Base-by-base conservation (phyloP, 2,797 vertebrate genomes). In the Numenius phaeopus region DNA sequence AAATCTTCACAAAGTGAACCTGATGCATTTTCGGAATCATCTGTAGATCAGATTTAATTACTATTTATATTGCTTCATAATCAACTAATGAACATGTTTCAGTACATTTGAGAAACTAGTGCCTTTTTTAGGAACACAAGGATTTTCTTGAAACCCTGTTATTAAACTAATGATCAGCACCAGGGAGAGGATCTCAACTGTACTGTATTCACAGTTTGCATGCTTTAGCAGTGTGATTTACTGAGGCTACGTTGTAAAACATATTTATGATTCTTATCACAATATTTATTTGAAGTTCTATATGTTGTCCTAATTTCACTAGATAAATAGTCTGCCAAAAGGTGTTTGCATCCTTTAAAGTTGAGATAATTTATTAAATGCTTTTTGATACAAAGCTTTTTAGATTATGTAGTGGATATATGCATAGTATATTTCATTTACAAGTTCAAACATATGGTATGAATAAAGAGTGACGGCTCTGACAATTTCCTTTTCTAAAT, bases 401-500 rank as follows among this genome's bases (percentile, higher is more conserved):
- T 65, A 78, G 23, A 69, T 65, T 64, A 57, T 77, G 13, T 37
- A 70, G 52, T 58, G 22, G 52, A 40, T 61, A 26, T 18, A 16
- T 76, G 30, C 46, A 34, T 44, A 64, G 29, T 69, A 75, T 76
- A 62, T 21, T 65, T 49, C 30, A 83, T 87, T 91, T 83, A 72
- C 54, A 75, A 76, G 58, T 27, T 86, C 61, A 88, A 15, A 66
- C 79, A 79, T 69, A 57, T 44, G 84, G 64, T 64, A 42, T 71
- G 89, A 67, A 89, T 94, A 72, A 91, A 67, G 61, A 75, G 42
- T 17, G 62, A 65, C 8, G 14, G 19, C 30, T 65, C 59, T 90
- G 59, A 65, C n/a, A 59, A 77, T 94, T 89, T 86, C 24, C 61
- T 92, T 87, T 92, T 57, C 52, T 90, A 91, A 93, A 78, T 76